phyloP scores from a whole-genome alignment of 2,113 vertebrate genomes.

The Crotalus helleri region DNA sequence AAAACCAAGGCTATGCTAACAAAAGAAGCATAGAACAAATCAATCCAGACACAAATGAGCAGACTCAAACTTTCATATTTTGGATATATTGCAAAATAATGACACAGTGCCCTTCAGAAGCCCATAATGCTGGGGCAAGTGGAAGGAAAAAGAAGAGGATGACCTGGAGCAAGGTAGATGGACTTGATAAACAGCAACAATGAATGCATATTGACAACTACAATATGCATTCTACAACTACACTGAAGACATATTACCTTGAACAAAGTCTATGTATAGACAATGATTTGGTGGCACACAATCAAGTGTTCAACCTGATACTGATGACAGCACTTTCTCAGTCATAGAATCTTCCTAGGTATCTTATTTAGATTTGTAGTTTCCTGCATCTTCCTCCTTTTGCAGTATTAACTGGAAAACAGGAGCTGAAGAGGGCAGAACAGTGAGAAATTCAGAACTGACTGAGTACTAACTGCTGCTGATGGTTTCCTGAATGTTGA shows the following conservation, averaged over 20 bases:
- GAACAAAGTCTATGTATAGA: background rate
- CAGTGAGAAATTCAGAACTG: background rate
- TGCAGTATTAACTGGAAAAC: background rate
- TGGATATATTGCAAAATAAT: background rate
- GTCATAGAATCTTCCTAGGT: background rate
- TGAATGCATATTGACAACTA: background rate
- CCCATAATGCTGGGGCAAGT: background rate
- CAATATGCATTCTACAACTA: background rate
- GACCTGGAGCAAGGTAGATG: background rate
- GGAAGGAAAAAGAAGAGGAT: background rate
- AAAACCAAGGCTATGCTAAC: background rate
- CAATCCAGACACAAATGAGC: background rate
- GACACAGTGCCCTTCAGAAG: background rate
- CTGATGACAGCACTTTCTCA: background rate
- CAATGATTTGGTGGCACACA: background rate
- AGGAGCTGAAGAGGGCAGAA: background rate
- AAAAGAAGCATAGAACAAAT: background rate
- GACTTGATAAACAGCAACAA: background rate
- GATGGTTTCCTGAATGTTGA: background rate
- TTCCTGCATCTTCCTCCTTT: background rate
- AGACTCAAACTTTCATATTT: background rate
- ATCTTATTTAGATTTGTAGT: background rate
- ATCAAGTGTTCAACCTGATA: background rate
- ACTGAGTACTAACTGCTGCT: background rate
- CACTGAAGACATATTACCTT: background rate